phyloP scores from a whole-genome alignment of 2,113 vertebrate genomes.

The Riparia riparia region DNA sequence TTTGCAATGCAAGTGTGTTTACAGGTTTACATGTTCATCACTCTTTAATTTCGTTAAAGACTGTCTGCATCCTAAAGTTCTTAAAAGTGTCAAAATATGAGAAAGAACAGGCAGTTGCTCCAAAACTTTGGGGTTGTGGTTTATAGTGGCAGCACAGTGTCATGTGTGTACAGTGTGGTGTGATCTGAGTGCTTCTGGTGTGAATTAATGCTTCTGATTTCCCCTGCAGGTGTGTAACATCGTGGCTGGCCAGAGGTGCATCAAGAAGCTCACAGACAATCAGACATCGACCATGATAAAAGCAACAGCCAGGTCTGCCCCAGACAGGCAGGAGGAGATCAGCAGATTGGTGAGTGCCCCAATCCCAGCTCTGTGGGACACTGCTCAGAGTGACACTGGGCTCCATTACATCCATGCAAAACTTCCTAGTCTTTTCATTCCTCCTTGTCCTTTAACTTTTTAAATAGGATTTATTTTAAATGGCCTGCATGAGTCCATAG shows the following conservation, averaged over 20 bases:
- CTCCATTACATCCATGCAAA: background rate
- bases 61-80: background rate
- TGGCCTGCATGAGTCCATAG: background rate
- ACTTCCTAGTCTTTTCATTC: background rate
- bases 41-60: background rate
- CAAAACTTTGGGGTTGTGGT: accelerated
- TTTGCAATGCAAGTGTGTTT: background rate
- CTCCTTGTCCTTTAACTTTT: background rate
- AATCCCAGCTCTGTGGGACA: background rate
- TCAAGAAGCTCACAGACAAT: conserved; percentile 99
- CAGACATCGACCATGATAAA: conserved; percentile 99
- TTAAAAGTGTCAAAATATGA: background rate
- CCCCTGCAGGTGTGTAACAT: conserved; percentile 93
- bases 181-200: background rate
- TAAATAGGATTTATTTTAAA: background rate
- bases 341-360: conserved; percentile 91
- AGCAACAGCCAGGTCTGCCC: conserved; percentile 96
- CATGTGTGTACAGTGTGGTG: accelerated
- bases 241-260: conserved; percentile 96
- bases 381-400: background rate
- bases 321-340: conserved; percentile 97
- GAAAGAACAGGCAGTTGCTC: background rate
- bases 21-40: accelerated
- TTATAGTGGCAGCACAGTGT: accelerated
- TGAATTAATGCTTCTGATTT: background rate